These are phyloP conservation scores for Tuta absoluta DNA, from an alignment of 2,888 invertebrate genomes.

Conservation along the genomic window DNA sequence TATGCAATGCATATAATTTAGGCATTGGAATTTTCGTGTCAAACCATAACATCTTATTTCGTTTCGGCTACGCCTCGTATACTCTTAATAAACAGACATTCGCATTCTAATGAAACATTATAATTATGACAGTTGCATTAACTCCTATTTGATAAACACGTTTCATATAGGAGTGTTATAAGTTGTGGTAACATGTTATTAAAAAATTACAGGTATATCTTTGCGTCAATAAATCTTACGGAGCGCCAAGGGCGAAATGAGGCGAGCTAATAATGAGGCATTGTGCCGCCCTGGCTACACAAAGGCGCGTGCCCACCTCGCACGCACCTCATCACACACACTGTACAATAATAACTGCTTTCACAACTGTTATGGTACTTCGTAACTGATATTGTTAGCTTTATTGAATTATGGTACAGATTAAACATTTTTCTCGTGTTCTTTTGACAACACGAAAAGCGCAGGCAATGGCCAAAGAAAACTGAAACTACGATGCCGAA, in stretches of 20 bases:
- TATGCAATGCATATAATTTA: too few relatives aligned
- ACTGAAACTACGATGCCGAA: constrained; percentile 78
- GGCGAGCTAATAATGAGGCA: constrained; percentile 34
- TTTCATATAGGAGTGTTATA: too few relatives aligned
- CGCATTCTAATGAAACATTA: too few relatives aligned
- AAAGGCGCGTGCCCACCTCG: not conserved
- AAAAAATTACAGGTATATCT: constrained; percentile 51
- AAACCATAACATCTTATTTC: too few relatives aligned
- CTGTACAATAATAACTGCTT: not conserved
- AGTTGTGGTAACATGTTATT: constrained; percentile 4
- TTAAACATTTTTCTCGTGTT: too few relatives aligned
- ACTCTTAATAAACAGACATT: too few relatives aligned
- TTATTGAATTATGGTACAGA: not conserved
- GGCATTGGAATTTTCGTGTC: too few relatives aligned
- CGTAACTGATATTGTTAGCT: constrained; percentile 3
- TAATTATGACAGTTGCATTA: too few relatives aligned
- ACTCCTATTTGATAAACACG: too few relatives aligned
- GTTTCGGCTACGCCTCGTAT: too few relatives aligned
- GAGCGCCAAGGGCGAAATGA: constrained; percentile 32
- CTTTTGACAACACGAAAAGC: too few relatives aligned
- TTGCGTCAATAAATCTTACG: constrained; percentile 55
- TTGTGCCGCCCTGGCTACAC: constrained; percentile 20
- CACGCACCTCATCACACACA: not conserved
- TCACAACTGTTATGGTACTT: constrained; percentile 3
- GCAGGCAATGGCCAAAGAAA: constrained; percentile 78